A percentile compares a stretch with the other conserved stretches of the same genome.
Conservation (phyloP, 1,140 invertebrate species). For the Macrosteles quadrilineatus region DNA sequence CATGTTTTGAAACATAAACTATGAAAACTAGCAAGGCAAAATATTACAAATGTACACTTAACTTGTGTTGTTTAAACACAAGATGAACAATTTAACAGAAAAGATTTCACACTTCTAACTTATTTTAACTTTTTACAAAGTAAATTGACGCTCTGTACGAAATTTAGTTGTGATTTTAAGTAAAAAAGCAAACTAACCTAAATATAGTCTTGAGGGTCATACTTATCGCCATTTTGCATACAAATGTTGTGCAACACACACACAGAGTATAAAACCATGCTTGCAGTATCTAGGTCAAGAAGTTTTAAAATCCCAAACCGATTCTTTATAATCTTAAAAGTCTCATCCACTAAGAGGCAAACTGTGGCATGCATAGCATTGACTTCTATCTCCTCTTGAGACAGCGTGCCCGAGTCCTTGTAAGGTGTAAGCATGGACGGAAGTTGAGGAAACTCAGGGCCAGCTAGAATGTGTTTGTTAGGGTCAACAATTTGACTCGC, state of each 20-base stretch:
- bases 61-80: no score
- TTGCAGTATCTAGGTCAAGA: background rate
- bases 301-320: background rate
- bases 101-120: no score
- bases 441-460: background rate
- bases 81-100: no score
- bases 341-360: background rate
- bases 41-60: no score
- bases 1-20: no score
- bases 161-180: no score
- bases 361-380: background rate
- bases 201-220: no score
- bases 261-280: background rate
- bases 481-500: background rate
- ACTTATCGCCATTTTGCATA: constrained; percentile 5
- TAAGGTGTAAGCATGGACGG: constrained; percentile 12
- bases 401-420: background rate
- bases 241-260: constrained; percentile 16
- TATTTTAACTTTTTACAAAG: no score
- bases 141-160: no score
- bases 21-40: no score
- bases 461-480: constrained; percentile 1
- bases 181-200: no score
- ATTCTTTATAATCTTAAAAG: background rate
- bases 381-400: background rate